Evolutionary conservation across 2,113 vertebrate genomes (phyloP).

Genomic region (Odocoileus virginianus): DNA sequence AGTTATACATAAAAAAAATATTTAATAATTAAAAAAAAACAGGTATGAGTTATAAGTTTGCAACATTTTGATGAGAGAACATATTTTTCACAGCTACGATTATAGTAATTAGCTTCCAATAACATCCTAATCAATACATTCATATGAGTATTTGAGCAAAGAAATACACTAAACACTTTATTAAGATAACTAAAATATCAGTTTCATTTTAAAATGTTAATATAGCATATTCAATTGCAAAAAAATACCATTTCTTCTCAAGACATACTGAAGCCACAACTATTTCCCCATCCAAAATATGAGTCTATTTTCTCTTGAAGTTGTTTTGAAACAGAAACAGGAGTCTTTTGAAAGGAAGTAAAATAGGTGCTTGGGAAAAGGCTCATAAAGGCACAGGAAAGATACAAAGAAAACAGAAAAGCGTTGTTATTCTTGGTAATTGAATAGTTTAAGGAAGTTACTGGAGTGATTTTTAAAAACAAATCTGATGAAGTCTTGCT

Average conservation of each 20-base stretch:
- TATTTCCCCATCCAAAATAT: not conserved
- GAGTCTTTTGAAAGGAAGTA: not conserved
- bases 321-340: slow-evolving; percentile 15
- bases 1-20: not conserved
- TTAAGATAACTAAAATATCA: not conserved
- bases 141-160: not conserved
- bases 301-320: slow-evolving; percentile 30
- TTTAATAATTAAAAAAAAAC: not conserved
- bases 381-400: not conserved
- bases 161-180: not conserved
- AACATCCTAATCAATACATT: not conserved
- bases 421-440: not conserved
- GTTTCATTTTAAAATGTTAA: not conserved
- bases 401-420: not conserved
- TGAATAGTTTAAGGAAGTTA: not conserved
- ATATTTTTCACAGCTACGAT: not conserved
- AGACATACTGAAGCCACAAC: not conserved
- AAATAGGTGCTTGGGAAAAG: not conserved
- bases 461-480: not conserved
- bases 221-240: not conserved
- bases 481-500: not conserved
- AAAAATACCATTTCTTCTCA: not conserved
- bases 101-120: not conserved
- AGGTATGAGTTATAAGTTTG: not conserved
- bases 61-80: not conserved